Conservation (phyloP, 2,113 vertebrate genomes). For the Lontra canadensis region DNA sequence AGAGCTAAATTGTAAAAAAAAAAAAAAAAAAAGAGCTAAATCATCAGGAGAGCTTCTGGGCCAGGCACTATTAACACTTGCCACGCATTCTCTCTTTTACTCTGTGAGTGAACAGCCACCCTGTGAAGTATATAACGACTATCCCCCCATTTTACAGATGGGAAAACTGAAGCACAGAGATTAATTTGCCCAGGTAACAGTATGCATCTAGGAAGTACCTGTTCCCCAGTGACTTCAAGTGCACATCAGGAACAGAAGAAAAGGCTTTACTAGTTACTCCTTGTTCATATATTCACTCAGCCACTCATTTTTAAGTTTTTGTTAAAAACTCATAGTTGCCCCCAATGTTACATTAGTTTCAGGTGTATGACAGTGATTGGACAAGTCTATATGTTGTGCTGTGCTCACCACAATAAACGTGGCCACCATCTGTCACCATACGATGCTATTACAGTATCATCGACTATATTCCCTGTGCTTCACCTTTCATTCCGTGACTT, state of each 20-base stretch:
- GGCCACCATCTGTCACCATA: neutral
- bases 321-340: neutral
- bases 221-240: neutral
- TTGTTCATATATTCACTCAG: neutral
- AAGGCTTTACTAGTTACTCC: neutral
- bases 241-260: neutral
- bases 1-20: neutral
- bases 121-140: neutral
- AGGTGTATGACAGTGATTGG: neutral
- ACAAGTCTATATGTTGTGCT: neutral
- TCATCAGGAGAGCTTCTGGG: neutral
- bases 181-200: neutral
- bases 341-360: neutral
- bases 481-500: neutral
- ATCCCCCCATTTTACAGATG: neutral
- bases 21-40: neutral
- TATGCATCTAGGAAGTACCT: neutral
- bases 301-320: neutral
- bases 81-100: neutral
- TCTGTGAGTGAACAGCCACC: neutral
- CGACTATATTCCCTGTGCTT: neutral
- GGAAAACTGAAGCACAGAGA: neutral
- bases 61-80: too few relatives aligned
- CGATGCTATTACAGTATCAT: neutral
- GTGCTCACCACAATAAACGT: neutral